These are phyloP conservation scores for Drosophila melanogaster DNA, from an alignment of 1,140 invertebrate genomes.

Conservation along the genomic window DNA sequence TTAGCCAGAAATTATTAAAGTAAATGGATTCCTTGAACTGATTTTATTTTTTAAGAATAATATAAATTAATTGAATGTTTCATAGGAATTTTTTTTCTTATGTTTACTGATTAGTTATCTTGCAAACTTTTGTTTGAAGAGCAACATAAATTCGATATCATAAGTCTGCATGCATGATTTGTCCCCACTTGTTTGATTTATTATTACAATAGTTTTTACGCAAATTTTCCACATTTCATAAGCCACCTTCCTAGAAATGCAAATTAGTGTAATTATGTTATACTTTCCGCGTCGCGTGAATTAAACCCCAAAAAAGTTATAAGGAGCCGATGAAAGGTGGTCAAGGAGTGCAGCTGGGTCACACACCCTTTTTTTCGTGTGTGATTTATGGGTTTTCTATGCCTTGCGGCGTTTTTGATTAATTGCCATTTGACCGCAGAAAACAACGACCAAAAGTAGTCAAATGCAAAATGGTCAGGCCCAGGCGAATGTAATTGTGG, in stretches of 20 bases:
- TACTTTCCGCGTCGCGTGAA: slow-evolving; percentile 28
- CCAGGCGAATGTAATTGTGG: slow-evolving; percentile 33
- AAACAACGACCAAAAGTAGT: slow-evolving; percentile 14
- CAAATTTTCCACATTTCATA: slow-evolving; percentile 58
- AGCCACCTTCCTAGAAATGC: slow-evolving; percentile 55
- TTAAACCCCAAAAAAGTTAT: slow-evolving; percentile 4
- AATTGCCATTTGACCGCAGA: slow-evolving; percentile 46
- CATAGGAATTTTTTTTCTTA: too few relatives aligned
- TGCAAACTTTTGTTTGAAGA: slow-evolving; percentile 7
- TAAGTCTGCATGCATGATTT: not conserved
- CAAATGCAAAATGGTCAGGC: slow-evolving; percentile 46
- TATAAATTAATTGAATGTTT: not conserved
- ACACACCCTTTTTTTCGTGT: slow-evolving; percentile 31
- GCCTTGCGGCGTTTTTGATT: slow-evolving; percentile 61
- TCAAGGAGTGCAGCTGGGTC: slow-evolving; percentile 36
- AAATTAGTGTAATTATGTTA: slow-evolving; percentile 80
- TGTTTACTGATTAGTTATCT: too few relatives aligned
- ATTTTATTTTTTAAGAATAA: not conserved
- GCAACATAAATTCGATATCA: slow-evolving; percentile 2
- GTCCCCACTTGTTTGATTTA: slow-evolving; percentile 65
- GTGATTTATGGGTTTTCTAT: slow-evolving; percentile 58
- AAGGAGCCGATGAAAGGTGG: slow-evolving; percentile 44
- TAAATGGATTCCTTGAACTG: too few relatives aligned
- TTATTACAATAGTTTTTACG: slow-evolving; percentile 64
- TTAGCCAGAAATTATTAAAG: too few relatives aligned